Conservation (phyloP, 2,797 vertebrate species). For the Anguilla marmorata region DNA sequence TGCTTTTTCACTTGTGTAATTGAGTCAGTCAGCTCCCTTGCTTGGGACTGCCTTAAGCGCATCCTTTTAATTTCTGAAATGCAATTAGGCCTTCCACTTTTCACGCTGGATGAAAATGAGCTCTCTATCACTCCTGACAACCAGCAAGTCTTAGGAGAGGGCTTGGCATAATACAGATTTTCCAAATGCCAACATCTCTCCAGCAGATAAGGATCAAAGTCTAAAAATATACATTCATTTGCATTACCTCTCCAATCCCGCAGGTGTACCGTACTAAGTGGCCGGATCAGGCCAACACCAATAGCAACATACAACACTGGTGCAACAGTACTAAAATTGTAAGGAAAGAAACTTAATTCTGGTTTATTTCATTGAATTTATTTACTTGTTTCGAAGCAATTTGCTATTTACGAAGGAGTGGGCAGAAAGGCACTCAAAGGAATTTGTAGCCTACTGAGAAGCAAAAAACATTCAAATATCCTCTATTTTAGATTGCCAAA, state of each 20-base stretch:
- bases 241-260: not conserved
- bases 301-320: not conserved
- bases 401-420: not conserved
- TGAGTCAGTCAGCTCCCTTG: not conserved
- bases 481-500: no score
- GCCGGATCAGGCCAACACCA: not conserved
- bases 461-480: no score
- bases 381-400: not conserved
- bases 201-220: not conserved
- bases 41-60: not conserved
- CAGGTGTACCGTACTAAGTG: not conserved
- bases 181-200: not conserved
- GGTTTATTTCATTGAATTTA: not conserved
- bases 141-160: not conserved
- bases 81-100: not conserved
- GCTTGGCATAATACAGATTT: not conserved
- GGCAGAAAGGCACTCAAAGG: not conserved
- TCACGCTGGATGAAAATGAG: not conserved
- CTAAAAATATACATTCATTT: not conserved
- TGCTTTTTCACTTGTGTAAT: not conserved
- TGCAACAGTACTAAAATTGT: not conserved
- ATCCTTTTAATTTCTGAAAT: not conserved
- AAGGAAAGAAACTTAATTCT: not conserved
- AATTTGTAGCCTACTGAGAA: no score
- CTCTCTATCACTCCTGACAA: not conserved